Percentiles rank a stretch among this genome's conserved stretches.
Conservation (phyloP, 2,888 invertebrate species). For the Mesorhabditis sp. region DNA sequence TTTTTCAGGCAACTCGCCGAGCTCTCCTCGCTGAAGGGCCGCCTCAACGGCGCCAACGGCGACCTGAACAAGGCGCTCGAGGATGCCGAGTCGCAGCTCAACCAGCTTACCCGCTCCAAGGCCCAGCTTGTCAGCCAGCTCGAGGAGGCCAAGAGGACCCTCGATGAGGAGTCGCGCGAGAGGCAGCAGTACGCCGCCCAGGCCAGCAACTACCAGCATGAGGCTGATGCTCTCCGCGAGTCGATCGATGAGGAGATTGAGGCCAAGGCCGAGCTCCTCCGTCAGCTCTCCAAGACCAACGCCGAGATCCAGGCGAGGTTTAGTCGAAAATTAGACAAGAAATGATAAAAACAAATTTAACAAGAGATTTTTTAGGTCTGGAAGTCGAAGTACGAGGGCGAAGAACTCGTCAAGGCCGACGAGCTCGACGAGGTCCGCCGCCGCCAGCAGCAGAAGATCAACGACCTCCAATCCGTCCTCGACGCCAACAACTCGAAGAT, state of each 20-base stretch:
- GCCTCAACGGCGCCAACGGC: slow-evolving; percentile 91
- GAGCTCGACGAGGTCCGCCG: slow-evolving; percentile 56
- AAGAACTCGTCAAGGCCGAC: slow-evolving; percentile 74
- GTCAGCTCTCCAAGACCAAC: slow-evolving; percentile 97
- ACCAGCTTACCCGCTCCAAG: slow-evolving; percentile 75
- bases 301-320: slow-evolving; percentile 62
- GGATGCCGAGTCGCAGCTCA: slow-evolving; percentile 81
- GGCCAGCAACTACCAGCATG: slow-evolving; percentile 97
- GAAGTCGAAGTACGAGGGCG: slow-evolving; percentile 95
- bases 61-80: slow-evolving; percentile 93
- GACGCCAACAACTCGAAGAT: slow-evolving; percentile 97
- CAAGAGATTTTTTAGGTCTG: slow-evolving; percentile 67
- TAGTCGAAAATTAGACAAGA: no score
- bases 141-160: slow-evolving; percentile 94
- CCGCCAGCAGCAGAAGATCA: slow-evolving; percentile 82
- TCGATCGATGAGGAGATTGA: slow-evolving; percentile 98
- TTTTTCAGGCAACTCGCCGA: slow-evolving; percentile 78
- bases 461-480: slow-evolving; percentile 93
- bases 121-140: slow-evolving; percentile 89
- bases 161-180: slow-evolving; percentile 80
- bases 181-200: slow-evolving; percentile 65
- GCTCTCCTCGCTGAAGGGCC: slow-evolving; percentile 79
- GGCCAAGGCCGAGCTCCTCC: slow-evolving; percentile 95
- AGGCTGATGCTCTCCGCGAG: slow-evolving; percentile 95
- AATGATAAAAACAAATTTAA: no score